Percentiles rank a stretch among this genome's conserved stretches.
These are phyloP conservation scores for Steinernema scapterisci DNA, from an alignment of 2,888 invertebrate genomes.

Conservation along the genomic window DNA sequence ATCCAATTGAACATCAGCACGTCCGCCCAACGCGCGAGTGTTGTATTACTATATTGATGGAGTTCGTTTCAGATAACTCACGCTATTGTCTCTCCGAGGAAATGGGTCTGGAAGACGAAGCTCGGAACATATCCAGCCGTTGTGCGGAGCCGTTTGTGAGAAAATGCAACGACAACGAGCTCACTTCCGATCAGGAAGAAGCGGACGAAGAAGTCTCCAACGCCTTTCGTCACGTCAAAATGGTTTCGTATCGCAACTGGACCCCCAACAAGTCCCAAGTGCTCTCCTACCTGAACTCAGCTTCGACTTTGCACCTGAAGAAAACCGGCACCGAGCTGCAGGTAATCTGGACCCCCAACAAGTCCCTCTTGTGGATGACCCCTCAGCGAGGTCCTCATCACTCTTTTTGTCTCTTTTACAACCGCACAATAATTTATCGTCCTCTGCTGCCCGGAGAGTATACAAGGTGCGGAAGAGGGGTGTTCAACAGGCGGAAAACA, in stretches of 20 bases:
- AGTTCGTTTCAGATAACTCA: conserved; percentile 6
- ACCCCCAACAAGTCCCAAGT: conserved; percentile 19
- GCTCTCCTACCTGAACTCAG: conserved; percentile 24
- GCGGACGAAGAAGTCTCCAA: conserved; percentile 29
- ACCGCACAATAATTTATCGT: conserved; percentile 3
- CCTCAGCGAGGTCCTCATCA: not conserved
- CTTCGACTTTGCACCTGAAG: conserved; percentile 1
- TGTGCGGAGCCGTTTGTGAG: conserved; percentile 10
- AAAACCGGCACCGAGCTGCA: conserved; percentile 6
- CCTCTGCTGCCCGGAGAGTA: not conserved
- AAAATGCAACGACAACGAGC: not conserved
- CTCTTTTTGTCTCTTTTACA: not conserved
- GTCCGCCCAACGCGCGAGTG: not conserved
- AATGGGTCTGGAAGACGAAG: not conserved
- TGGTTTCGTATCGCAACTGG: not conserved
- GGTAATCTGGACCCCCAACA: too few species aligned
- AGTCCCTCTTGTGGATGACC: not conserved
- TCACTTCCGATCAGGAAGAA: conserved; percentile 4
- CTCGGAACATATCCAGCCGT: not conserved
- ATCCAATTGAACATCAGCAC: not conserved
- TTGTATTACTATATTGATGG: not conserved
- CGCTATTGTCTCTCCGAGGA: conserved; percentile 21
- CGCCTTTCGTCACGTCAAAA: conserved; percentile 5
- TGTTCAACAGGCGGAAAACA: not conserved
- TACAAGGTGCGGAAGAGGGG: not conserved